A percentile compares a stretch with the other conserved stretches of the same genome.
These are phyloP conservation scores for Villa cingulata DNA, from an alignment of 2,888 invertebrate species.

Conservation along the genomic window DNA sequence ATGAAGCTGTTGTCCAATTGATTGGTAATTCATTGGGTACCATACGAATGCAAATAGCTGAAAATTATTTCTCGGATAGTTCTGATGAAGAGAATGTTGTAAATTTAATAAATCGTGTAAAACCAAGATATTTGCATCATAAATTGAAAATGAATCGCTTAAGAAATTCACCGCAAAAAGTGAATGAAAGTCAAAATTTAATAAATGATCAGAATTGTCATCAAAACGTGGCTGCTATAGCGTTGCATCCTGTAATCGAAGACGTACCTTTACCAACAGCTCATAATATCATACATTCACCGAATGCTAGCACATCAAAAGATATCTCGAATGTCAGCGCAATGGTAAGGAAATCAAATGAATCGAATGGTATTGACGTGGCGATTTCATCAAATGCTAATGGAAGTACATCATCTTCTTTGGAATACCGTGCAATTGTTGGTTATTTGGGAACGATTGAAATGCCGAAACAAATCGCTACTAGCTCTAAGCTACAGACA, in stretches of 20 bases:
- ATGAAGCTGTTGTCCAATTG: conserved; percentile 83
- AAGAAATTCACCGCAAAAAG: conserved; percentile 45
- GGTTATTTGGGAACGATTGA: conserved; percentile 94
- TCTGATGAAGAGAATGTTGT: conserved; percentile 61
- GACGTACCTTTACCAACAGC: conserved; percentile 23
- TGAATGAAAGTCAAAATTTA: conserved; percentile 17
- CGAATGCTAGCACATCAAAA: conserved; percentile 24
- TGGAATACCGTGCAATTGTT: conserved; percentile 73
- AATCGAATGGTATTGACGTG: background rate
- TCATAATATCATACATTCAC: conserved; percentile 21
- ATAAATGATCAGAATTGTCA: background rate
- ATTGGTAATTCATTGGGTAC: conserved; percentile 78
- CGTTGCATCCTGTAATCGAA: conserved; percentile 26
- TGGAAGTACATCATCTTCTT: conserved; percentile 33
- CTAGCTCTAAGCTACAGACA: conserved; percentile 59
- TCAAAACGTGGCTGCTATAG: background rate
- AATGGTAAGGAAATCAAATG: conserved; percentile 23
- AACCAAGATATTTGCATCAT: conserved; percentile 37
- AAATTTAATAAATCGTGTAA: conserved; percentile 29
- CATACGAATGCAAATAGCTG: conserved; percentile 74
- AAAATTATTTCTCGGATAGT: conserved; percentile 73
- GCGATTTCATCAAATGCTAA: background rate
- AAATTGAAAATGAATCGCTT: conserved; percentile 41
- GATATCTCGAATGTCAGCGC: conserved; percentile 37
- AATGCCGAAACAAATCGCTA: conserved; percentile 72